A percentile compares a stretch with the other conserved stretches of the same genome.
phyloP scores from a whole-genome alignment of 2,113 vertebrate genomes.

The Oncorhynchus tshawytscha region DNA sequence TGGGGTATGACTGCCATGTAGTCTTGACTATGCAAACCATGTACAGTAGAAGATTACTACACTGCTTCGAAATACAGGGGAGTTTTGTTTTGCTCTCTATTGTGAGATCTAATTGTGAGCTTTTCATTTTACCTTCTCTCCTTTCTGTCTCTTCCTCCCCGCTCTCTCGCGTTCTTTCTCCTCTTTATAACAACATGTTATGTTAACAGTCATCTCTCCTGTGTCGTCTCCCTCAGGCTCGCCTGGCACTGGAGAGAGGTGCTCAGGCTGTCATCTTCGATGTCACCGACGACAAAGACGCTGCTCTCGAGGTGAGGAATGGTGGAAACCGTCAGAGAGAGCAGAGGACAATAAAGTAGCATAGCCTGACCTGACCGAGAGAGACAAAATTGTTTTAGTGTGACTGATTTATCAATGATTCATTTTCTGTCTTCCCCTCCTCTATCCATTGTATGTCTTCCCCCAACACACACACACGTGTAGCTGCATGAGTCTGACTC shows the following conservation, averaged over 20 bases:
- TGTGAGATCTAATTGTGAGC: too few relatives aligned
- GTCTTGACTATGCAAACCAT: constrained; percentile 29
- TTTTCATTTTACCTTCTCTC: too few relatives aligned
- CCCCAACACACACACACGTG: constrained; percentile 13
- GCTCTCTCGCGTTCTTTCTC: too few relatives aligned
- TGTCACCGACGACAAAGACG: constrained; percentile 85
- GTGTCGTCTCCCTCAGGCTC: constrained; percentile 76
- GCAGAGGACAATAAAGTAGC: too few relatives aligned
- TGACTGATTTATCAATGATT: neutral
- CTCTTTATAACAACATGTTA: too few relatives aligned
- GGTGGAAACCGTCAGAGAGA: neutral
- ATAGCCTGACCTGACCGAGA: too few relatives aligned
- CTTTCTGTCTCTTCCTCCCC: too few relatives aligned
- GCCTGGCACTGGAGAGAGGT: constrained; percentile 89
- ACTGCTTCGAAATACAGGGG: neutral
- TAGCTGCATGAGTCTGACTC: constrained; percentile 82
- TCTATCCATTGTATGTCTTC: neutral
- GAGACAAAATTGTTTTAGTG: neutral
- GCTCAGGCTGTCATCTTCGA: constrained; percentile 95
- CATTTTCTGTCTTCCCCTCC: neutral
- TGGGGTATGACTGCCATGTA: constrained; percentile 55
- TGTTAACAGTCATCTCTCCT: neutral
- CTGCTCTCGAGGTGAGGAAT: constrained; percentile 83
- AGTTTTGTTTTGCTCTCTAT: too few relatives aligned
- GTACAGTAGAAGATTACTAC: neutral